A percentile compares a stretch with the other conserved stretches of the same genome.
Evolutionary conservation across 1,140 invertebrate genomes (phyloP).

Genomic region (Cyphomyrmex costatus): DNA sequence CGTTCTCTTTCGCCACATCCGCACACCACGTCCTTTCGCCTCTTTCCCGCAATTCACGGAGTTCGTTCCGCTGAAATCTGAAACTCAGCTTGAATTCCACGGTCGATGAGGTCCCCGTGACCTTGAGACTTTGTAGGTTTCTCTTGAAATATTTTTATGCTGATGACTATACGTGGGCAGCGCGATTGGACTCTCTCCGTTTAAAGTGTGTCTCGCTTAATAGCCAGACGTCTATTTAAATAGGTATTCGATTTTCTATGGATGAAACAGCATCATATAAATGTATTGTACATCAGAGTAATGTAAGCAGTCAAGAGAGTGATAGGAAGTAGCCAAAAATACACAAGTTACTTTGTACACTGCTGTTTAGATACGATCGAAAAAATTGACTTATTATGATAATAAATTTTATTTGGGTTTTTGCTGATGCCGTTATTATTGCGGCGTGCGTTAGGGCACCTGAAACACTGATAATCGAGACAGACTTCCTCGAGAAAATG

Average conservation of each 20-base stretch:
- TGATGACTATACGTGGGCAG: slow-evolving; percentile 45
- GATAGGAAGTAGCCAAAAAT: slow-evolving; percentile 25
- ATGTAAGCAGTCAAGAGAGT: slow-evolving; percentile 9
- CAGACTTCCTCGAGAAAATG: slow-evolving; percentile 58
- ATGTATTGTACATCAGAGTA: slow-evolving; percentile 37
- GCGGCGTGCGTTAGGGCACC: slow-evolving; percentile 17
- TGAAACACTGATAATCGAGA: slow-evolving; percentile 39
- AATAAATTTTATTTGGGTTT: slow-evolving; percentile 44
- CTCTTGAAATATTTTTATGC: slow-evolving; percentile 48
- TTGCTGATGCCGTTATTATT: slow-evolving; percentile 31
- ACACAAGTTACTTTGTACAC: background rate
- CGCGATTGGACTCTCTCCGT: slow-evolving; percentile 16
- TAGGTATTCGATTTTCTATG: slow-evolving; percentile 19
- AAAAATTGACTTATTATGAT: slow-evolving; percentile 25
- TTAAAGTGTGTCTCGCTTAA: slow-evolving; percentile 26
- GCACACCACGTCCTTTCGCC: background rate
- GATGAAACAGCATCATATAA: slow-evolving; percentile 37
- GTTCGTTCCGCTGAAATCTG: slow-evolving; percentile 65
- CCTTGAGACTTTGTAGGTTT: slow-evolving; percentile 67
- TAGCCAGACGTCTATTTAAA: slow-evolving; percentile 38
- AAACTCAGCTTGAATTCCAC: slow-evolving; percentile 71
- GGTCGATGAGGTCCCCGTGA: slow-evolving; percentile 63
- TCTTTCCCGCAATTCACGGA: background rate
- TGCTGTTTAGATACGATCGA: background rate
- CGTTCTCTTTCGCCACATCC: slow-evolving; percentile 36